Percentiles rank a stretch among this genome's conserved stretches.
These are phyloP conservation scores for Uropetala carovei DNA, from an alignment of 2,888 invertebrate species.

Conservation along the genomic window DNA sequence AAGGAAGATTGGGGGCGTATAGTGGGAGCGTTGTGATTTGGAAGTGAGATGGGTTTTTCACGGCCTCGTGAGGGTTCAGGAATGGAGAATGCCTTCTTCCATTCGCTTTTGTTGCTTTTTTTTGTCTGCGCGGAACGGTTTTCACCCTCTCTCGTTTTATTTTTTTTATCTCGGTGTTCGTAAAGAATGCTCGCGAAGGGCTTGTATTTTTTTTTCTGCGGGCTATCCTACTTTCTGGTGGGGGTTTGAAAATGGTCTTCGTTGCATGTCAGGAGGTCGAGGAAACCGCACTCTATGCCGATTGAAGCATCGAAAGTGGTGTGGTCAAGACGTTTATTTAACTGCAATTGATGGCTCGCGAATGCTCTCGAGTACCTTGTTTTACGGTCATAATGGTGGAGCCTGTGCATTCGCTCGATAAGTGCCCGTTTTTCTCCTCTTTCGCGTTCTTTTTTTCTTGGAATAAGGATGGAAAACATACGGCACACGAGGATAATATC, in stretches of 20 bases:
- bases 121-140: neutral
- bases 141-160: neutral
- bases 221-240: neutral
- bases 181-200: slow-evolving; percentile 9
- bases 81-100: neutral
- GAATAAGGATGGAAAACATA: too few relatives aligned
- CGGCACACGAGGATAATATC: too few relatives aligned
- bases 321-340: neutral
- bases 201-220: slow-evolving; percentile 14
- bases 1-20: neutral
- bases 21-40: neutral
- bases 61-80: neutral
- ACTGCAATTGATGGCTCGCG: too few relatives aligned
- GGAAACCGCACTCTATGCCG: neutral
- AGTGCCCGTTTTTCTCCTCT: too few relatives aligned
- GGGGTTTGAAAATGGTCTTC: neutral
- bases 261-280: neutral
- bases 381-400: neutral
- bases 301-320: neutral
- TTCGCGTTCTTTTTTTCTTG: too few relatives aligned
- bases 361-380: too few relatives aligned
- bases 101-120: neutral
- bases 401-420: neutral
- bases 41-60: neutral
- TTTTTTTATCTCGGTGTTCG: slow-evolving; percentile 16